Conservation (phyloP, 1,140 invertebrate species). For the Prorops nasuta region DNA sequence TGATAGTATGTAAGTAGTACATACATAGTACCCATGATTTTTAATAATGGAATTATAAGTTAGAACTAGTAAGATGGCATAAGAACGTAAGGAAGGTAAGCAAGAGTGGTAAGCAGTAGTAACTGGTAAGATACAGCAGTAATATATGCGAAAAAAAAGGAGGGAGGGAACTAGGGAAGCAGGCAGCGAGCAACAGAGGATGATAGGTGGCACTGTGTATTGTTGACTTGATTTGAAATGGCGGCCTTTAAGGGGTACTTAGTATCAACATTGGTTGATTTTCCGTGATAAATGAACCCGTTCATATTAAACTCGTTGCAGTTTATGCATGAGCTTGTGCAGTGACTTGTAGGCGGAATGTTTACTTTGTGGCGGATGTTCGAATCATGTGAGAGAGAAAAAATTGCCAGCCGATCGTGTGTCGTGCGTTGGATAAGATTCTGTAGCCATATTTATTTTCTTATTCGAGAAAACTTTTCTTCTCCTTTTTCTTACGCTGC, state of each 20-base stretch:
- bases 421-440: conserved; percentile 24
- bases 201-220: conserved; percentile 33
- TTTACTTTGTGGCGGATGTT: conserved; percentile 12
- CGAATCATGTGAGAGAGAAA: conserved; percentile 30
- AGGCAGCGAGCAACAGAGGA: too few relatives aligned
- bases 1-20: too few relatives aligned
- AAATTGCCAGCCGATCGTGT: conserved; percentile 24
- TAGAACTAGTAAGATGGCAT: too few relatives aligned
- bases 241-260: conserved; percentile 40
- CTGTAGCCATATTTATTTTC: conserved; percentile 45
- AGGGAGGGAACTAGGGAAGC: too few relatives aligned
- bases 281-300: conserved; percentile 21
- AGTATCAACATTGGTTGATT: conserved; percentile 29
- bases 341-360: conserved; percentile 22
- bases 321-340: conserved; percentile 1
- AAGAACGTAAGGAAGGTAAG: too few relatives aligned
- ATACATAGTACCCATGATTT: too few relatives aligned
- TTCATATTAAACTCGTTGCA: conserved; percentile 14
- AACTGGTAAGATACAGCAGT: too few relatives aligned
- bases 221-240: conserved; percentile 48
- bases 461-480: conserved; percentile 27
- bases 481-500: too few relatives aligned
- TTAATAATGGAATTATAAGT: too few relatives aligned
- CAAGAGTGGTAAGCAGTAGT: too few relatives aligned
- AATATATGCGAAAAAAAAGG: too few relatives aligned